These are phyloP conservation scores for Pogonocherus hispidulus DNA, from an alignment of 2,888 invertebrate genomes.

Conservation along the genomic window DNA sequence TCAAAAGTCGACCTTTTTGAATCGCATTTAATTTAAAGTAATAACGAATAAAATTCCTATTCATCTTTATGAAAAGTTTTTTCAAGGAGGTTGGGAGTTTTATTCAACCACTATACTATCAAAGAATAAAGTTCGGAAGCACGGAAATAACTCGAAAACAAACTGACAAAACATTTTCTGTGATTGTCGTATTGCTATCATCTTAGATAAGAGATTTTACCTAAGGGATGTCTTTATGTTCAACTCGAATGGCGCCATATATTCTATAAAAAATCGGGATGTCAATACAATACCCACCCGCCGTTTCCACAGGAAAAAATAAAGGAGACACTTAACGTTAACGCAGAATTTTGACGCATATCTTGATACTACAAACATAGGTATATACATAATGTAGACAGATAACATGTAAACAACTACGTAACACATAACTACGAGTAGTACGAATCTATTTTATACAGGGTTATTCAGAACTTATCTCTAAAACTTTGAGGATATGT, in stretches of 20 bases:
- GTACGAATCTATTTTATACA: no score
- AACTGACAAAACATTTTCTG: conserved; percentile 45
- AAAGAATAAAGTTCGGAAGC: conserved; percentile 43
- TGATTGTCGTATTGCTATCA: conserved; percentile 45
- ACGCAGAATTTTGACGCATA: no score
- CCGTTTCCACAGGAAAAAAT: no score
- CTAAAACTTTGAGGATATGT: no score
- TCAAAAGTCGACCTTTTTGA: conserved; percentile 27
- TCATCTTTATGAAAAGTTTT: conserved; percentile 40
- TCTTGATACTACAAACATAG: no score
- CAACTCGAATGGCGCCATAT: conserved; percentile 24
- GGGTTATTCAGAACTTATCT: no score
- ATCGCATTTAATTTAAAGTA: conserved; percentile 42
- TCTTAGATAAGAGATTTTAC: conserved; percentile 47
- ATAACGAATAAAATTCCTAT: conserved; percentile 43
- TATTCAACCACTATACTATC: conserved; percentile 35
- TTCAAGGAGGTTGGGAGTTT: conserved; percentile 32
- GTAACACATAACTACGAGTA: no score
- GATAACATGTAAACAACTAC: no score
- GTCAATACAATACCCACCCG: not conserved
- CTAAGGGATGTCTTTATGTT: conserved; percentile 42
- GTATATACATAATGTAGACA: no score
- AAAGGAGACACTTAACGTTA: no score
- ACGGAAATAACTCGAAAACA: conserved; percentile 45
- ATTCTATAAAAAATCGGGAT: not conserved